Conservation (phyloP, 2,888 invertebrate species). For the Cremastinae sp. region DNA sequence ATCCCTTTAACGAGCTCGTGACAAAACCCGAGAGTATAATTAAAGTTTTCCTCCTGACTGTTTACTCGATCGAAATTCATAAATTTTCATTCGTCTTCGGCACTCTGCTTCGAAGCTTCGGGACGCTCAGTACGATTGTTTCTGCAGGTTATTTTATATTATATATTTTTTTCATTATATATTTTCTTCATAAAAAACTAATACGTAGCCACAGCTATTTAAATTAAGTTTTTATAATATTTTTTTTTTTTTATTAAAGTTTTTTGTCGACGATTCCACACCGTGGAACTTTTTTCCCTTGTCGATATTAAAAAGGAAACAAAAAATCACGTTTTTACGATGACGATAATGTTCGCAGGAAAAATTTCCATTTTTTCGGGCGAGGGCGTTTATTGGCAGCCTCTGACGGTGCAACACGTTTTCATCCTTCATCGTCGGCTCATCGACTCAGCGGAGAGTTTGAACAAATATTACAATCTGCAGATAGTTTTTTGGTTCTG, state of each 20-base stretch:
- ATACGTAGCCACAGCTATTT: too few relatives aligned
- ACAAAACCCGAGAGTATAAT: not conserved
- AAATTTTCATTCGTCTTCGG: constrained; percentile 38
- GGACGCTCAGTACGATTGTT: constrained; percentile 16
- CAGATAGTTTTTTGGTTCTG: constrained; percentile 48
- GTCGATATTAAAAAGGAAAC: too few relatives aligned
- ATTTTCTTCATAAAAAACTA: too few relatives aligned
- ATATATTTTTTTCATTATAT: too few relatives aligned
- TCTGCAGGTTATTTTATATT: constrained; percentile 19
- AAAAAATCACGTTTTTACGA: not conserved
- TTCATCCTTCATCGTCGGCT: constrained; percentile 36
- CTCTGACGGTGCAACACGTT: constrained; percentile 39
- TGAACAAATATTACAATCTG: constrained; percentile 42
- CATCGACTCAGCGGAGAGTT: constrained; percentile 4
- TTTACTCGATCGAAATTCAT: constrained; percentile 24
- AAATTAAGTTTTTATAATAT: too few relatives aligned
- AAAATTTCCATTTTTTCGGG: constrained; percentile 22
- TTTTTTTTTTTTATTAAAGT: too few relatives aligned
- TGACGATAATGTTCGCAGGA: constrained; percentile 18
- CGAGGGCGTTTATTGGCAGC: constrained; percentile 30
- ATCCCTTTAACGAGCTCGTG: not conserved
- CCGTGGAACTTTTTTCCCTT: too few relatives aligned
- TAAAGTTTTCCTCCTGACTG: not conserved
- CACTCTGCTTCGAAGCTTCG: constrained; percentile 20
- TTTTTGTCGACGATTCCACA: too few relatives aligned